A percentile compares a stretch with the other conserved stretches of the same genome.
These are phyloP conservation scores for Stramonita haemastoma DNA, from an alignment of 2,888 invertebrate species.

Conservation along the genomic window DNA sequence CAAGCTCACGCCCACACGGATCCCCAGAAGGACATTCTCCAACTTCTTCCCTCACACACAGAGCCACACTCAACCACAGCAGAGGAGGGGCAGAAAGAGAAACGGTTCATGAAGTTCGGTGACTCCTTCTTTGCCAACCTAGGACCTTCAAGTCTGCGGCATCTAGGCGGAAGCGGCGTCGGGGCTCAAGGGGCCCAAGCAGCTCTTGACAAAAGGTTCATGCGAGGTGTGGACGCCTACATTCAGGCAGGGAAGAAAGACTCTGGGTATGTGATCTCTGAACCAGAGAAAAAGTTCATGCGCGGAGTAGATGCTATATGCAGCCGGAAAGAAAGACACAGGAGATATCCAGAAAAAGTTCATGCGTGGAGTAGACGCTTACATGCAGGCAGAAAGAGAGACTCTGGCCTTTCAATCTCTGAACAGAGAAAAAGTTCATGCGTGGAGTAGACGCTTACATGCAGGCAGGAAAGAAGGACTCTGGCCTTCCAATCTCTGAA, in stretches of 20 bases:
- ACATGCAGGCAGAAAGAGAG: neutral
- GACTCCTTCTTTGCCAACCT: too few species aligned
- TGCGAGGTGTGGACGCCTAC: slow-evolving; percentile 1
- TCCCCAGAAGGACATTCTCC: too few species aligned
- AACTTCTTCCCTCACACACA: too few species aligned
- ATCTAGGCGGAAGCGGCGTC: too few species aligned
- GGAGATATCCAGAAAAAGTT: neutral
- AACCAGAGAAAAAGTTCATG: slow-evolving; percentile 11
- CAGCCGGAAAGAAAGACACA: neutral
- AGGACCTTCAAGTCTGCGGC: too few species aligned
- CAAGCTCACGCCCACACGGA: too few species aligned
- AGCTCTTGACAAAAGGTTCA: neutral
- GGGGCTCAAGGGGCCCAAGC: too few species aligned
- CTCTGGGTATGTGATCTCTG: neutral
- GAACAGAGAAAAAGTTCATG: slow-evolving; percentile 25
- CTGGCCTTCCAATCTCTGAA: neutral
- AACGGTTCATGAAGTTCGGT: too few species aligned
- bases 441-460: slow-evolving; percentile 14
- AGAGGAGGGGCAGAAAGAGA: too few species aligned
- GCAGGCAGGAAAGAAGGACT: neutral
- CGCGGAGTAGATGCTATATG: slow-evolving; percentile 4
- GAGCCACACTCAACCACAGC: too few species aligned
- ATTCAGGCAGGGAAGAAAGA: neutral
- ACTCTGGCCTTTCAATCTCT: neutral
- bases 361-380: slow-evolving; percentile 15